phyloP scores from a whole-genome alignment of 2,888 invertebrate genomes.

The Orthosia incerta region DNA sequence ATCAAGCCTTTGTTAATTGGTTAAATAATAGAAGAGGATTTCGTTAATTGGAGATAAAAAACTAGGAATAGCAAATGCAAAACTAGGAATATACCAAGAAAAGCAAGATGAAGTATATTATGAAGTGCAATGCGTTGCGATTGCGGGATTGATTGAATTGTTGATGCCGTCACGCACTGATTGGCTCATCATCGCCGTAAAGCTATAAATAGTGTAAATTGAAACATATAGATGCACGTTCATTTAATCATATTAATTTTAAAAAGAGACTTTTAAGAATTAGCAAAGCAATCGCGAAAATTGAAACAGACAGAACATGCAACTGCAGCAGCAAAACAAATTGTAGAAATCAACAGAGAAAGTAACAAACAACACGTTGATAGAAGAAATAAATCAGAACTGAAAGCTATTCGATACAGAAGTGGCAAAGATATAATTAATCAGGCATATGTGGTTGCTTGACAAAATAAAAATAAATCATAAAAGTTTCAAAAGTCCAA shows the following conservation, averaged over 20 bases:
- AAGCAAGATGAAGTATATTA: slow-evolving; percentile 33
- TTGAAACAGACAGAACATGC: slow-evolving; percentile 47
- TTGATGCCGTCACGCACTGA: slow-evolving; percentile 62
- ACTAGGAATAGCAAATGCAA: slow-evolving; percentile 28
- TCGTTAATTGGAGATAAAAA: slow-evolving; percentile 43
- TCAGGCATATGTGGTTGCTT: not conserved
- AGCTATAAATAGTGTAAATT: slow-evolving; percentile 53
- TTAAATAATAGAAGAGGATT: slow-evolving; percentile 30
- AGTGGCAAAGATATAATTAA: not conserved
- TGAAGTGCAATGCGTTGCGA: slow-evolving; percentile 49
- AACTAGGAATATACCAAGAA: slow-evolving; percentile 36
- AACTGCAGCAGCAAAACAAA: slow-evolving; percentile 23
- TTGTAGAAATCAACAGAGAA: slow-evolving; percentile 41
- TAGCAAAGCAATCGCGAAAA: slow-evolving; percentile 13
- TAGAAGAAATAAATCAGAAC: slow-evolving; percentile 1
- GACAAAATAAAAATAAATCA: not conserved
- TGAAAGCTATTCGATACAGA: not conserved
- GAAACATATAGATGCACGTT: slow-evolving; percentile 36
- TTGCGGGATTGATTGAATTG: slow-evolving; percentile 49
- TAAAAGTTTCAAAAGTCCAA: not conserved
- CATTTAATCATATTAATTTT: slow-evolving; percentile 31
- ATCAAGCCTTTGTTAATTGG: slow-evolving; percentile 33
- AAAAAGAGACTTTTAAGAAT: slow-evolving; percentile 13
- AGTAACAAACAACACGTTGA: slow-evolving; percentile 16
- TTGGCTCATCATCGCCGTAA: slow-evolving; percentile 51